A percentile compares a stretch with the other conserved stretches of the same genome.
These are phyloP conservation scores for Lycopodina hypogea DNA, from an alignment of 37 sponge, comb jelly and placozoan genomes.

Conservation along the genomic window DNA sequence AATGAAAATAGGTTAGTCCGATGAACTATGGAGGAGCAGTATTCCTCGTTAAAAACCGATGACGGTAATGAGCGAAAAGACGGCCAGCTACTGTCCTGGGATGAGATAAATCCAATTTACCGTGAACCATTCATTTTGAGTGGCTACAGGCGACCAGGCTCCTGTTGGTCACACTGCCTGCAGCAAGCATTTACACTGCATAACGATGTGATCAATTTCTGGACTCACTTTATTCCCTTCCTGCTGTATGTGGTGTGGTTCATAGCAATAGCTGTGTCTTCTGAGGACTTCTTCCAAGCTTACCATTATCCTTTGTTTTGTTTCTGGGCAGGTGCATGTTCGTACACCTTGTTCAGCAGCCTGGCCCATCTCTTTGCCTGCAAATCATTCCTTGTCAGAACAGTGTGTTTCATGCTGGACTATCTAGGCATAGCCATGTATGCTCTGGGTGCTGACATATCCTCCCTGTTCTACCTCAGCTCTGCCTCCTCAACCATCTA, in stretches of 20 bases:
- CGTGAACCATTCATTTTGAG: constrained; percentile 54
- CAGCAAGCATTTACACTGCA: constrained; percentile 33
- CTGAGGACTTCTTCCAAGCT: constrained; percentile 28
- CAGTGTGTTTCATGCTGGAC: constrained; percentile 76
- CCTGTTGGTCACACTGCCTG: constrained; percentile 20
- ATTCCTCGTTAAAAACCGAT: too few species aligned
- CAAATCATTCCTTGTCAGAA: constrained; percentile 32
- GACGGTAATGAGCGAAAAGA: too few species aligned
- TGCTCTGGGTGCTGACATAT: too few species aligned
- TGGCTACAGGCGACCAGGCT: constrained; percentile 45
- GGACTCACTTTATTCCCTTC: constrained; percentile 75
- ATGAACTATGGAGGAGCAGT: too few species aligned
- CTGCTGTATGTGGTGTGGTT: constrained; percentile 48
- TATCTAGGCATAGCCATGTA: constrained; percentile 61
- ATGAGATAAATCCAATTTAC: not conserved
- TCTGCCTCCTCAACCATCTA: not conserved
- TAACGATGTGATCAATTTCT: constrained; percentile 76
- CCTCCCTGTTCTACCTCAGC: too few species aligned
- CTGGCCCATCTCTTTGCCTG: constrained; percentile 63
- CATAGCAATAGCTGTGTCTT: not conserved
- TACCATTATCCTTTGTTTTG: constrained; percentile 65
- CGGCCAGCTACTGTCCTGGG: not conserved
- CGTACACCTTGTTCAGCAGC: constrained; percentile 61
- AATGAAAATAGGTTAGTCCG: too few species aligned
- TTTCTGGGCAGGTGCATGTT: constrained; percentile 50